A percentile compares a stretch with the other conserved stretches of the same genome.
Conservation (phyloP, 1,140 invertebrate genomes). For the Philotrypesis tridentata region DNA sequence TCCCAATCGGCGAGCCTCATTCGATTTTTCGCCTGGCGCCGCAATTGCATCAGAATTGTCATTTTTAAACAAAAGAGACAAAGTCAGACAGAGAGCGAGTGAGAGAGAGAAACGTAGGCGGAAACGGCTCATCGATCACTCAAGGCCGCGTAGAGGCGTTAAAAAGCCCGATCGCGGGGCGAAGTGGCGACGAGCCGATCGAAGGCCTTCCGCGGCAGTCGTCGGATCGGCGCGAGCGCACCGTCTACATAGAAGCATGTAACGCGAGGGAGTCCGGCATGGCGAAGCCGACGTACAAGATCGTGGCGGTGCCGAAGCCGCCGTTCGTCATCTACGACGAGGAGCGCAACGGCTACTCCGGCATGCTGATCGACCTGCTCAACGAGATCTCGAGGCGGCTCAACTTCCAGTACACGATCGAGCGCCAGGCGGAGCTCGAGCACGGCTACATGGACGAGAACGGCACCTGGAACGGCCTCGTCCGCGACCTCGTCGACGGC, state of each 20-base stretch:
- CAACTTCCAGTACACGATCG: constrained; percentile 92
- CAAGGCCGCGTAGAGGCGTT: not conserved
- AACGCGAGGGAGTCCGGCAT: not conserved
- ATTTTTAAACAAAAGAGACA: too few relatives aligned
- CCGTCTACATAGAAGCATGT: too few relatives aligned
- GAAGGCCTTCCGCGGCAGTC: too few relatives aligned
- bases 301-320: constrained; percentile 85
- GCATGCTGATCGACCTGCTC: constrained; percentile 95
- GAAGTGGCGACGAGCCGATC: not conserved
- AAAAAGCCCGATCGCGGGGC: not conserved
- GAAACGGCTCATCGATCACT: not conserved
- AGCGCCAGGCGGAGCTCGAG: constrained; percentile 82
- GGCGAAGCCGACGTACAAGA: constrained; percentile 85
- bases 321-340: constrained; percentile 87
- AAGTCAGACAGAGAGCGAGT: too few relatives aligned
- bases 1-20: not conserved
- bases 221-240: too few relatives aligned
- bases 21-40: not conserved
- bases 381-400: constrained; percentile 87
- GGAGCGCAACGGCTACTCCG: constrained; percentile 81
- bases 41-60: too few relatives aligned
- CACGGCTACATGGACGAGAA: constrained; percentile 91
- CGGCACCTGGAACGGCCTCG: constrained; percentile 93
- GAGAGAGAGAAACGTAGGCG: not conserved
- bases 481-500: constrained; percentile 91